Evolutionary conservation across 2,113 vertebrate species (phyloP).

Genomic region (Bostrychus sinensis): DNA sequence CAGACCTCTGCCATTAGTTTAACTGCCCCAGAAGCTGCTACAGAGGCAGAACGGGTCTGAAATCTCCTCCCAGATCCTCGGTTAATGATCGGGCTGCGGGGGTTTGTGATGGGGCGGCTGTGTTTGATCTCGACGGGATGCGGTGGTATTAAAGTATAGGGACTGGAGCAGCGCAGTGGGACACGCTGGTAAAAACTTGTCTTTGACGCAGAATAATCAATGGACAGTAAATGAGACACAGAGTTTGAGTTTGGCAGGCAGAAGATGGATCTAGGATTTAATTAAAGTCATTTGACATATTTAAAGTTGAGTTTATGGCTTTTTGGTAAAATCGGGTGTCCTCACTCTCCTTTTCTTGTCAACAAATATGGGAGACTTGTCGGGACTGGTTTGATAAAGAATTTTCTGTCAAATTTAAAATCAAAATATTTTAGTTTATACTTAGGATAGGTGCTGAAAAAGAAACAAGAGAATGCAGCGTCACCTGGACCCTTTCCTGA

Average conservation of each 20-base stretch:
- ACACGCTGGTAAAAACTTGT: constrained; percentile 56
- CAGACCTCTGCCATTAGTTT: constrained; percentile 18
- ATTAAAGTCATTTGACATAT: no score
- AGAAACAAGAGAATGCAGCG: no score
- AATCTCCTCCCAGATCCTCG: not conserved
- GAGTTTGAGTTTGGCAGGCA: not conserved
- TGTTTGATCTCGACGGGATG: constrained; percentile 65
- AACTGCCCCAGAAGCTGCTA: constrained; percentile 47
- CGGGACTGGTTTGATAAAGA: no score
- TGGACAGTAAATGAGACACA: not conserved
- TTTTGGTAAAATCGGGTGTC: no score
- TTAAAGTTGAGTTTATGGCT: no score
- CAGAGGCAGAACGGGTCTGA: constrained; percentile 20
- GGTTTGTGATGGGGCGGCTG: constrained; percentile 35
- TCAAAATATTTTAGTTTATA: no score
- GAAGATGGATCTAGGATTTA: no score
- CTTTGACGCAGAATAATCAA: constrained; percentile 12
- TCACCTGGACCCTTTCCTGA: no score
- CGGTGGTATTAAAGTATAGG: constrained; percentile 49
- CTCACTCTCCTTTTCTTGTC: no score
- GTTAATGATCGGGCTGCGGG: constrained; percentile 52
- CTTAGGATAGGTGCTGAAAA: no score
- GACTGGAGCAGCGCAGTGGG: constrained; percentile 50
- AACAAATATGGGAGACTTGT: no score
- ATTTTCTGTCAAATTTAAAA: no score